phyloP scores from a whole-genome alignment of 2,797 vertebrate genomes.

The Enteromius paludinosus region DNA sequence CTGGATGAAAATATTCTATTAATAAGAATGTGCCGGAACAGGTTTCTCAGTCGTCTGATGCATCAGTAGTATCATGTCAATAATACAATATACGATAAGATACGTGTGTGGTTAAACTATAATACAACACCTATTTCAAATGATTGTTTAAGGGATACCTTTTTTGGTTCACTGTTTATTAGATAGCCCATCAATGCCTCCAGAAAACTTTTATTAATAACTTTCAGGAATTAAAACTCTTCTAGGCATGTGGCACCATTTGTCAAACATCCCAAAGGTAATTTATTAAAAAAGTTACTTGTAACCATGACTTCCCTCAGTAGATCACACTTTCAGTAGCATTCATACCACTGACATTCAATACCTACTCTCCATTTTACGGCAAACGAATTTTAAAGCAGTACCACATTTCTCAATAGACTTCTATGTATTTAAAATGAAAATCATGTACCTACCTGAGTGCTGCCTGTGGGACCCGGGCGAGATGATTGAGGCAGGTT shows the following conservation, averaged over 20 bases:
- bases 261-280: background rate
- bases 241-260: background rate
- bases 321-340: background rate
- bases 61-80: background rate
- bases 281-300: too few relatives aligned
- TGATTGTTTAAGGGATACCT: background rate
- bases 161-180: background rate
- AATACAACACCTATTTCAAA: background rate
- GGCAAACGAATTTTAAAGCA: constrained; percentile 1
- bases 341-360: constrained; percentile 9
- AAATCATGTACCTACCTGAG: constrained; percentile 47
- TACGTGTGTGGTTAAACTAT: background rate
- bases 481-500: constrained; percentile 58
- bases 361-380: constrained; percentile 19
- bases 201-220: background rate
- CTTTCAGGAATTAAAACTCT: background rate
- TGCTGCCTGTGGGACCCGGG: constrained; percentile 69
- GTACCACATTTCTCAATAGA: background rate
- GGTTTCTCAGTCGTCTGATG: background rate
- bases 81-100: background rate
- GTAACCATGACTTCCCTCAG: background rate
- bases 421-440: background rate
- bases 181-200: background rate
- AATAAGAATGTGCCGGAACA: constrained; percentile 31
- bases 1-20: background rate